Base-by-base conservation (phyloP, 2,888 invertebrate genomes). In the Odontomyia ornata region DNA sequence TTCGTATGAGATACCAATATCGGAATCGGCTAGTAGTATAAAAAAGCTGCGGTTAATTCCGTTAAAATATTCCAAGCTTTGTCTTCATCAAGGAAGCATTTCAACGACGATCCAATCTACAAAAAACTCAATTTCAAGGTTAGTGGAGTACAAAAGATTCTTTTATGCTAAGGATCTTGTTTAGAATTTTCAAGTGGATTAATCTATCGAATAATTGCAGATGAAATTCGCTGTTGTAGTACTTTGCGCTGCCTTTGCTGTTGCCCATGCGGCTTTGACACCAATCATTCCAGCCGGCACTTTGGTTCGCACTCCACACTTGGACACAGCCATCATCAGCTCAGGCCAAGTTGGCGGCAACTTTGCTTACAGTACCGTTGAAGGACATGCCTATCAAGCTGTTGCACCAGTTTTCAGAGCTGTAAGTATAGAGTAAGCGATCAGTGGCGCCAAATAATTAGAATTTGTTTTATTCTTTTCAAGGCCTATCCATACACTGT, bases 291-390 rank as follows among this genome's bases (percentile, higher is more conserved):
- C 80, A 27, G 80, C 84, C 11, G 73, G 81, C 28, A 79, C 82
- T 1, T 76, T 82, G 2, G 46, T 83, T 71, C 85, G 88, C 73
- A 86, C 87, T 9, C 89, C 89, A 36, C 83, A 84, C 80, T 84
- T 87, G 80, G 89, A 89, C 85, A 87, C 87, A 69, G 88, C 89
- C 79, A 84, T 89, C 81, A 88, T 89, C 83, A 86, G 87, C 82
- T 87, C 87, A 46, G 87, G 88, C 80, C 85, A 88, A 36, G 81
- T 89, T 76, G 89, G 89, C 75, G 88, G 89, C 76, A 89, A 88
- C 84, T 89, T 89, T 83, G 89, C 89, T 52, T 89, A 89, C 84
- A 88, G 87, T 81, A 87, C 88, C 62, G 84, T 87, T 67, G 89
- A 89, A 83, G 87, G 86, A 78, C 89, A 89, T 81, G 89, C 88